Conservation (phyloP, 1,140 invertebrate species). For the Gryllus bimaculatus region DNA sequence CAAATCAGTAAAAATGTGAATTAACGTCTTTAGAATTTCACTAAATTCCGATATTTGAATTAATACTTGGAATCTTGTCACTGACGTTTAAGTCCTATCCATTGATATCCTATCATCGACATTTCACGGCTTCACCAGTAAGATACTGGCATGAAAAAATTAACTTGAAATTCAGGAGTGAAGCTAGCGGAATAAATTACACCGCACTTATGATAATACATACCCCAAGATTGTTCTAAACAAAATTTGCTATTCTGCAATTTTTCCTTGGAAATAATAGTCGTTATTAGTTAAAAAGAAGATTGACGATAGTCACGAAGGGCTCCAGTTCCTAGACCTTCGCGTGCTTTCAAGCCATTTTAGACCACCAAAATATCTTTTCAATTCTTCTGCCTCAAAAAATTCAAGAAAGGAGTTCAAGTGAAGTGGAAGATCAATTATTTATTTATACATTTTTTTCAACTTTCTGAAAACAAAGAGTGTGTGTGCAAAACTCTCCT, state of each 20-base stretch:
- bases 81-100: no score
- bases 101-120: no score
- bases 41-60: no score
- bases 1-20: no score
- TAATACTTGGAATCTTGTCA: no score
- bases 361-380: background rate
- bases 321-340: background rate
- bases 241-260: background rate
- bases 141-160: no score
- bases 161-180: background rate
- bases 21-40: no score
- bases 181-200: background rate
- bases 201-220: background rate
- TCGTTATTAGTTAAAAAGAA: background rate
- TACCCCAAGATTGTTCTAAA: background rate
- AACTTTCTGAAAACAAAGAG: background rate
- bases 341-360: background rate
- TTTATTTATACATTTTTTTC: background rate
- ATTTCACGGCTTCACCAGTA: no score
- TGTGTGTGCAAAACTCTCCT: background rate
- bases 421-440: no score
- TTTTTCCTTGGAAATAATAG: background rate
- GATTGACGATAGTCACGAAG: background rate
- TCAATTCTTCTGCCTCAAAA: background rate
- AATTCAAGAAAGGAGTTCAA: background rate